phyloP scores from a whole-genome alignment of 2,888 invertebrate species.

The Pseudanteris insignis region DNA sequence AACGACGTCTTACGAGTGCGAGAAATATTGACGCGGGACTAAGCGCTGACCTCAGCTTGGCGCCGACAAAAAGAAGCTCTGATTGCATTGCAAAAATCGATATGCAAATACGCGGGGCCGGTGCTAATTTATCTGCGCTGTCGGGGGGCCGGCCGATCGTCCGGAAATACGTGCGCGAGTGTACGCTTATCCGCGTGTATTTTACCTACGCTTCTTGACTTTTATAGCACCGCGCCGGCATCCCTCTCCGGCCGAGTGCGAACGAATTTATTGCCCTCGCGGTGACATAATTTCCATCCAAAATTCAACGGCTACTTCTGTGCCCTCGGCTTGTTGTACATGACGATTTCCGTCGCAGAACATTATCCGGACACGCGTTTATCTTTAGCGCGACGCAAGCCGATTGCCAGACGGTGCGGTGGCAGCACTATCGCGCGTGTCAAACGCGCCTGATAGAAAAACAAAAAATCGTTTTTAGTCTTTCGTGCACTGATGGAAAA shows the following conservation, averaged over 20 bases:
- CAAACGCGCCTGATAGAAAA: too few species aligned
- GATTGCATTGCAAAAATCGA: conserved; percentile 42
- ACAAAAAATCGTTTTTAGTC: too few species aligned
- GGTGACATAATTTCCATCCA: conserved; percentile 37
- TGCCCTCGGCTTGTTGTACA: conserved; percentile 25
- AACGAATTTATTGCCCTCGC: conserved; percentile 36
- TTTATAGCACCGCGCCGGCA: conserved; percentile 33
- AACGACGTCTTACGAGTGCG: conserved; percentile 7
- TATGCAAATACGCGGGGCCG: conserved; percentile 48
- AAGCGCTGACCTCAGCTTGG: conserved; percentile 14
- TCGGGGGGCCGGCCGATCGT: conserved; percentile 22
- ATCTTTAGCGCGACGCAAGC: too few species aligned
- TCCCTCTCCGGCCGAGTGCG: conserved; percentile 30
- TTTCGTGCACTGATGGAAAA: too few species aligned
- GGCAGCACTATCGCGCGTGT: too few species aligned
- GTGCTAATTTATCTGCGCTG: conserved; percentile 31
- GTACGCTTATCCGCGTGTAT: conserved; percentile 34
- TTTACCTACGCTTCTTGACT: conserved; percentile 44
- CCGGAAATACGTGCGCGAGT: conserved; percentile 38
- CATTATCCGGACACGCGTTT: conserved; percentile 25
- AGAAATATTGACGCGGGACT: conserved; percentile 24
- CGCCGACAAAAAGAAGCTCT: conserved; percentile 6
- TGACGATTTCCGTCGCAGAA: conserved; percentile 11
- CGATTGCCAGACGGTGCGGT: too few species aligned
- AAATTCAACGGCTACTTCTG: conserved; percentile 18